Base-by-base conservation (phyloP, 2,113 vertebrate genomes). In the Pipra filicauda region DNA sequence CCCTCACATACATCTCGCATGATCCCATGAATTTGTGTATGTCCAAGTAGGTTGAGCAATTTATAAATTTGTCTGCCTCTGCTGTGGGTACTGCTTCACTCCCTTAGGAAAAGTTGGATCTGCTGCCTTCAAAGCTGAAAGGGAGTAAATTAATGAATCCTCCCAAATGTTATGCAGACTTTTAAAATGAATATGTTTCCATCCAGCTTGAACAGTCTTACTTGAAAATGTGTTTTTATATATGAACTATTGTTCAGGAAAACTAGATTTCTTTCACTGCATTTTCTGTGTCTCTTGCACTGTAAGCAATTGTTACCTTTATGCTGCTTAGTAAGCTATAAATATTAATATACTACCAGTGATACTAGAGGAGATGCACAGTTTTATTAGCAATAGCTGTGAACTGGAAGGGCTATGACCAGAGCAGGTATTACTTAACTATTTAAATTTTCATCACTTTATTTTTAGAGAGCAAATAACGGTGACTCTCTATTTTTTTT, bases 301-400 rank as follows among this genome's bases (percentile, higher is more conserved):
- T 21, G 15, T 91, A 93, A 72, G 62, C 66, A 96, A 55, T 85
- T 92, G 41, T 85, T 96, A 95, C 72, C 48, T 92, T 43, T 88
- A 57, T 86, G 57, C 83, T 97, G 31, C 83, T 91, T 97, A 74
- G 54, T 86, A 88, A 91, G 52, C 41, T 57, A 77, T 91, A 84
- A 91, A 96, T 97, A 93, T 96, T 95, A 96, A 96, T 95, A 30
- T 83, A 35, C 39, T 94, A 65, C 48, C 83, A 65, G 49, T 54
- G 57, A 65, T 76, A 78, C 64, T 93, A 75, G 74, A 90, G 57
- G n/a, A 92, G 85, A 95, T 94, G 52, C 13, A 66, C 46, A 57
- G 12, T 37, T 88, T 89, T 95, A 87, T 91, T 93, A 85, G 57
- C 51, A 92, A 24, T 75, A 18, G 66, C 81, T 91, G 22, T 93